Evolutionary conservation across 64 coral and sea anemone species (phyloP), one percentile per base, ranked within the genome.

Genomic region (Pachyseris speciosa): DNA sequence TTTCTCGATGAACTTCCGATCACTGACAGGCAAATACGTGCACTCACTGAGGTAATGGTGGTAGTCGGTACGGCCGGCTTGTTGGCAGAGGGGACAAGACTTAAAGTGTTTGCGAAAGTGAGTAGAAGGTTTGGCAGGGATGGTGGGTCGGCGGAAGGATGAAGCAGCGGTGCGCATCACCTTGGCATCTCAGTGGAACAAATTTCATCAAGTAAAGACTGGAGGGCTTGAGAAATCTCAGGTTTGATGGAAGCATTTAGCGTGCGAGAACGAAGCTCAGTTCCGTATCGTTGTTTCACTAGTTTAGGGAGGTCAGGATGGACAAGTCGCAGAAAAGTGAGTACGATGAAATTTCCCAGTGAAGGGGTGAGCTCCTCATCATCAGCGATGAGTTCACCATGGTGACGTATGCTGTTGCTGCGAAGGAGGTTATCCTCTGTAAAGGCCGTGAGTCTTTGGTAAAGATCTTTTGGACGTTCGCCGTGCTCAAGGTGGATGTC

Each of bases 21-120:
- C 76, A 22, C 22, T 69, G 12, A 83, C 88, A 31, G 88, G 88
- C 1, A 91, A 76, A 42, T 49, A 83, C 47, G 52, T 60, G 58
- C 88, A 91, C 45, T 81, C 26, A 32, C 88, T 91, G 7, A 83
- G 50, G 49, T 71, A 83, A 48, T 91, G 88, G 25, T 63, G 36
- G 38, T 28, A 12, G 43, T 83, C 53, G 9, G 88, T 39, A 22
- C 76, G 88, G 2, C 88, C 88, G 36, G 76, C 88, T 59, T 91
- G 88, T 47, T 83, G 49, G 53, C 86, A 88, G 24, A 78, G 36
- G 22, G 74, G 88, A 41, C 74, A 90, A 31, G 27, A 64, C 44
- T 91, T 91, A 24, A 16, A 7, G 33, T 39, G 83, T 9, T 20
- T 7, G 16, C 43, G 4, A n/a, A 19, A 3, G 39, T 6, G 5